Evolutionary conservation across 2,797 vertebrate species (phyloP).

Genomic region (Myoxocephalus aenaeus): DNA sequence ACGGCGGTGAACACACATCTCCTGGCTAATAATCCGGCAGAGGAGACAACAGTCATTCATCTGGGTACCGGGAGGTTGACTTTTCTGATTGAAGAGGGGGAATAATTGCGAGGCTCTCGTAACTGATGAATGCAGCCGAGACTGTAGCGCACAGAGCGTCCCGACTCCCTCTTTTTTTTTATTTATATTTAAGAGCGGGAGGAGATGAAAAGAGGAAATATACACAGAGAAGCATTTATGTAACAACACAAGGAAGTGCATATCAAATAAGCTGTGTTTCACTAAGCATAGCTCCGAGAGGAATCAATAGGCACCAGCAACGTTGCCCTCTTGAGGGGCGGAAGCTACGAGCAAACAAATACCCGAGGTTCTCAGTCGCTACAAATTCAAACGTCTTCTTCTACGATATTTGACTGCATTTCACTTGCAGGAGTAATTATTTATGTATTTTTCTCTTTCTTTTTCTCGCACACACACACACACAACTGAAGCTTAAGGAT

Average conservation of each 20-base stretch:
- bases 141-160: constrained; percentile 53
- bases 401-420: constrained; percentile 22
- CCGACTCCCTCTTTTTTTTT: constrained; percentile 5
- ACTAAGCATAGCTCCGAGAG: constrained; percentile 60
- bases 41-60: constrained; percentile 80
- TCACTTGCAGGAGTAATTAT: constrained; percentile 16
- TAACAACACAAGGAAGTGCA: constrained; percentile 69
- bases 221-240: constrained; percentile 75
- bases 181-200: constrained; percentile 32
- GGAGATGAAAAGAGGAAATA: constrained; percentile 70
- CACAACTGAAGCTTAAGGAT: constrained; percentile 9
- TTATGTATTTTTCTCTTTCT: constrained; percentile 17
- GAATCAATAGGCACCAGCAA: constrained; percentile 61
- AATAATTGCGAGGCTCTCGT: constrained; percentile 75
- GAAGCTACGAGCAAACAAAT: constrained; percentile 67
- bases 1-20: constrained; percentile 60
- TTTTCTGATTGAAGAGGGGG: constrained; percentile 74
- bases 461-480: not conserved
- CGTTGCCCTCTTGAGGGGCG: constrained; percentile 62
- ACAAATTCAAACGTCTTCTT: constrained; percentile 35
- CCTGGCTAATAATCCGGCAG: constrained; percentile 74
- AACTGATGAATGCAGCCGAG: constrained; percentile 69
- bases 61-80: constrained; percentile 74
- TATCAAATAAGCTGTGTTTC: constrained; percentile 73
- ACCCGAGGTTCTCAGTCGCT: not conserved